phyloP scores from a whole-genome alignment of 2,113 vertebrate species.

The Picathartes gymnocephalus region DNA sequence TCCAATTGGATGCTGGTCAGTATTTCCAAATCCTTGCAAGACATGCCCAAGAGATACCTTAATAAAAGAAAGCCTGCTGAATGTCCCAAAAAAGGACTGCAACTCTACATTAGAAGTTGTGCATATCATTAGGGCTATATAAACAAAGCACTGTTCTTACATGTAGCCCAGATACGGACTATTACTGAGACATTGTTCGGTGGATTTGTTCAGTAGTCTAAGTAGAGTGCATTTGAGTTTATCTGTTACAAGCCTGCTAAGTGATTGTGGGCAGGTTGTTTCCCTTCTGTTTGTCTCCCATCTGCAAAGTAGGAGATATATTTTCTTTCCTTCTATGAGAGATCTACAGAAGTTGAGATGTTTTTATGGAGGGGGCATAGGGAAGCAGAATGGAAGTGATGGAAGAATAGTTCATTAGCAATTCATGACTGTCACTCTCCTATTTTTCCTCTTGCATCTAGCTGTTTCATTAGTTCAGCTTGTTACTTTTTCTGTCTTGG shows the following conservation, averaged over 20 bases:
- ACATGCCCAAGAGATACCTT: not conserved
- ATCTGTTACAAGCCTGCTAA: not conserved
- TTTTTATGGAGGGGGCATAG: not conserved
- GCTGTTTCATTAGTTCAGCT: not conserved
- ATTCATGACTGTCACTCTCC: not conserved
- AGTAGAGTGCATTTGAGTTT: not conserved
- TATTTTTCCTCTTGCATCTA: not conserved
- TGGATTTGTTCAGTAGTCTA: not conserved
- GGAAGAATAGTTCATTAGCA: not conserved
- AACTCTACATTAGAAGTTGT: not conserved
- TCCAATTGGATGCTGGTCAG: not conserved
- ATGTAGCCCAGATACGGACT: not conserved
- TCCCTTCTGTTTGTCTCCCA: not conserved
- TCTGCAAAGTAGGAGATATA: not conserved
- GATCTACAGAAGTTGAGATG: not conserved
- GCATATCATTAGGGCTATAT: not conserved
- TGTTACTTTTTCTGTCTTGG: not conserved
- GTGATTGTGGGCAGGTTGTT: not conserved
- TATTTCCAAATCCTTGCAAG: not conserved
- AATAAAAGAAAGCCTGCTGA: not conserved
- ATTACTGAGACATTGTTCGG: not conserved
- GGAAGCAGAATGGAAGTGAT: not conserved
- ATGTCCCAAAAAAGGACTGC: not conserved
- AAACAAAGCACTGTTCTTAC: not conserved
- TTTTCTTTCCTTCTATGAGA: not conserved